These are phyloP conservation scores for Cyanistes caeruleus DNA, from an alignment of 2,113 vertebrate species.

Conservation along the genomic window DNA sequence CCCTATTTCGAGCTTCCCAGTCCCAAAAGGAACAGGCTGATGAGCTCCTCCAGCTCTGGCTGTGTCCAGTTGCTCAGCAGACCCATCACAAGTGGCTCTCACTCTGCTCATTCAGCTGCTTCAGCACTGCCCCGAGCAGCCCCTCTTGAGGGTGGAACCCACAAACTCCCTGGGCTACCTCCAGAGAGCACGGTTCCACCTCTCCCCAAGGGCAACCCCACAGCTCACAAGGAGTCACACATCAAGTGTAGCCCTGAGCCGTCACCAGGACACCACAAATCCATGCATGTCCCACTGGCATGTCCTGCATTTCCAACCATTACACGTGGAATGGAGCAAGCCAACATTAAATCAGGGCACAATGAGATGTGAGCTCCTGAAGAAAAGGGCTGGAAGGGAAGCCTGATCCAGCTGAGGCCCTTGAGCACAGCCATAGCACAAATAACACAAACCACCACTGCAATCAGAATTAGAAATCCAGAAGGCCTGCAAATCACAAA, in stretches of 20 bases:
- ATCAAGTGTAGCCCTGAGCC: not conserved
- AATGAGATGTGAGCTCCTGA: not conserved
- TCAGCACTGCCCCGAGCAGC: not conserved
- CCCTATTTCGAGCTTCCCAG: not conserved
- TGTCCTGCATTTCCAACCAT: not conserved
- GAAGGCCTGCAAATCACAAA: constrained; percentile 45
- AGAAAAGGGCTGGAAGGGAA: not conserved
- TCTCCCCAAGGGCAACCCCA: not conserved
- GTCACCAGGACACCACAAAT: not conserved
- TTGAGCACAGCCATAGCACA: not conserved
- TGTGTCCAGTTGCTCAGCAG: not conserved
- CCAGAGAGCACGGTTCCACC: fast-evolving
- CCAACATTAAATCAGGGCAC: not conserved
- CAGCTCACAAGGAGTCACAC: not conserved
- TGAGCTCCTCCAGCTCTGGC: not conserved
- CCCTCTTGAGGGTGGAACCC: not conserved
- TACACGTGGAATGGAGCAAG: not conserved
- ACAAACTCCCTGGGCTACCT: fast-evolving
- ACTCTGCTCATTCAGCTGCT: not conserved
- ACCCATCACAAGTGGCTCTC: not conserved
- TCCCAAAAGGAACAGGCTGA: not conserved
- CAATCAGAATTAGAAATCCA: constrained; percentile 23
- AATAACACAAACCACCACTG: not conserved
- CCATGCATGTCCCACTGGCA: not conserved
- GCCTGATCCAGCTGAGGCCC: not conserved